Evolutionary conservation across 1,140 invertebrate species (phyloP).

Genomic region (Acromyrmex heyeri): DNA sequence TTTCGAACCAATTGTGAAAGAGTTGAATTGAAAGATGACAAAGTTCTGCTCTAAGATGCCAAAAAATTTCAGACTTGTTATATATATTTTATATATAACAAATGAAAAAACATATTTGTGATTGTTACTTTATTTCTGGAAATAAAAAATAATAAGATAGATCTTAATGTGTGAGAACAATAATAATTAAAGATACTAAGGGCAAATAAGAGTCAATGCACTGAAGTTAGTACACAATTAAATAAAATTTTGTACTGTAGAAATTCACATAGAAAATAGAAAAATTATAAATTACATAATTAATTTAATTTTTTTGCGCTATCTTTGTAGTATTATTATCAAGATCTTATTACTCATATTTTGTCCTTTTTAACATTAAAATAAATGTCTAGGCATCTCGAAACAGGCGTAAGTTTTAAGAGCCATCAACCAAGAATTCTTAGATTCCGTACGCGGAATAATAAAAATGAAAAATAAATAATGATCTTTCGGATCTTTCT

Average conservation of each 20-base stretch:
- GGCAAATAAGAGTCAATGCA: too few relatives aligned
- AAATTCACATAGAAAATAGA: too few relatives aligned
- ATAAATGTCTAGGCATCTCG: background rate
- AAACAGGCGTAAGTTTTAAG: background rate
- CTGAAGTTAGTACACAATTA: too few relatives aligned
- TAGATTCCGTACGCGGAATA: background rate
- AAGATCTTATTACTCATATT: background rate
- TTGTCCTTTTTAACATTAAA: background rate
- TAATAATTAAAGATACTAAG: too few relatives aligned
- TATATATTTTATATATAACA: background rate
- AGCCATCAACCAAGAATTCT: background rate
- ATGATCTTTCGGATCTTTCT: background rate
- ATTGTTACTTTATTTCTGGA: background rate
- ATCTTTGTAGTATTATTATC: background rate
- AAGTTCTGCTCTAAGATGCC: background rate
- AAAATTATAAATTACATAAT: too few relatives aligned
- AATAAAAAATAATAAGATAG: too few relatives aligned
- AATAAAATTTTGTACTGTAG: too few relatives aligned
- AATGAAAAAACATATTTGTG: background rate
- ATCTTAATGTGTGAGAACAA: too few relatives aligned
- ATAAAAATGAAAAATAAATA: background rate
- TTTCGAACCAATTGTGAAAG: slow-evolving; percentile 9
- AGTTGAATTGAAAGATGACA: background rate
- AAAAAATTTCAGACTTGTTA: slow-evolving; percentile 29
- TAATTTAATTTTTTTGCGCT: background rate